Evolutionary conservation across 1,140 invertebrate genomes (phyloP), one percentile per base, ranked within the genome.

Genomic region (Musca domestica): DNA sequence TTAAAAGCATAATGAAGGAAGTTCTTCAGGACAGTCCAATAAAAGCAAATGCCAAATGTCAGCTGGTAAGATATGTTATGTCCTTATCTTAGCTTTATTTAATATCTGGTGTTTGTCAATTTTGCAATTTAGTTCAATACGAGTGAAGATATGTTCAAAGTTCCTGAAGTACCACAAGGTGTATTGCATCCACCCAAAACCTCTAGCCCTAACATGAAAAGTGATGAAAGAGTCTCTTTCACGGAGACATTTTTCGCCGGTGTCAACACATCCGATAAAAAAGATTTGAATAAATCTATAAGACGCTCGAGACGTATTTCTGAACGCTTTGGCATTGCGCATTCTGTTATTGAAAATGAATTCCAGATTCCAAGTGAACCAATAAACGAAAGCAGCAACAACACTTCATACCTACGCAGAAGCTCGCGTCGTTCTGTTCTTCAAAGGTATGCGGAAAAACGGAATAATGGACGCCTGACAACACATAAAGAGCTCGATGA

Each of bases 81-180:
- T 68, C 22, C 41, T 34, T n/a, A n/a, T n/a, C n/a, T n/a, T 27
- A 3, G 27, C 9, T 10, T 64, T 49, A n/a, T 10, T 4, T 58
- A 22, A 46, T 15, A 20, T 51, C 14, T 30, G 7, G 41, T 30
- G 22, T 61, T 61, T n/a, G n/a, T 64, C 15, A 19, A 41, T 66
- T 5, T 51, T 20, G 6, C 34, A 41, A 41, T 41, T 66, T 49
- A 70, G 69, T 70, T 70, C 52, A 34, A 47, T 5, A 54, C 20
- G 46, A 70, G 56, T 27, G 64, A 41, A 54, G 67, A 47, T 6
- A 25, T 67, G 15, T 69, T 69, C 27, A 69, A 64, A 71, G 65
- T 71, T 19, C 65, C 65, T 17, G 47, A 48, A 19, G 27, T 34
- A 20, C 64, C 22, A 19, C 9, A 12, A 3, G 19, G 12, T 7